Evolutionary conservation across 2,113 vertebrate genomes (phyloP), one percentile per base, ranked within the genome.

Genomic region (Dendrocopos noguchii): DNA sequence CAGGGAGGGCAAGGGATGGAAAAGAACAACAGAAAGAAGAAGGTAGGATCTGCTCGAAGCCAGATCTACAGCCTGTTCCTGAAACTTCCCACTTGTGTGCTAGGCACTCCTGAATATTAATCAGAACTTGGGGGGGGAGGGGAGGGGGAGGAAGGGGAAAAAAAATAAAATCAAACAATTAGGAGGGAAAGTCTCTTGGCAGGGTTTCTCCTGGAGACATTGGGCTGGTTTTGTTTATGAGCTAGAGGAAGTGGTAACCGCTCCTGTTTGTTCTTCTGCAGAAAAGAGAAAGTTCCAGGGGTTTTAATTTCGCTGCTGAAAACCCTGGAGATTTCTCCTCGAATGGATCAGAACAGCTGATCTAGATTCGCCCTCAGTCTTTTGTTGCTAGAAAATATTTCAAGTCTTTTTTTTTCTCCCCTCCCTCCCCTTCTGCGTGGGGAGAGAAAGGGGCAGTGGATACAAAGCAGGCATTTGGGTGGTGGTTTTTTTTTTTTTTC

Each of bases 231-330:
- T 97, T 97, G 96, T 97, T 97, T 95, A 77, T 36, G 94, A 95
- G 95, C 85, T 39, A 56, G 95, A 97, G 97, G 97, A 97, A 97
- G 95, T 94, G 95, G 96, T 91, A 96, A 97, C 95, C n/a, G 92
- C 97, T 97, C 95, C 97, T 95, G 96, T 97, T 97, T 97, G 97
- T 96, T 96, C 96, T 96, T 68, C 78, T 50, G 87, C 84, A 94
- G 87, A 94, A 76, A 94, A 93, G 94, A 95, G 90, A 93, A 46
- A 94, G 94, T 87, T 81, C 67, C 95, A 87, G 90, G 66, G 91
- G 83, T 92, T 88, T 24, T 63, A 86, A 86, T 94, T 94, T 84
- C 91, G 20, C 72, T 0, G 29, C 83, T 42, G 71, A 93, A 96
- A 91, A 88, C 93, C 94, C 96, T 68, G 91, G 94, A 96, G 96